Evolutionary conservation across 2,888 invertebrate genomes (phyloP).

Genomic region (Drosophila kambysellisi): DNA sequence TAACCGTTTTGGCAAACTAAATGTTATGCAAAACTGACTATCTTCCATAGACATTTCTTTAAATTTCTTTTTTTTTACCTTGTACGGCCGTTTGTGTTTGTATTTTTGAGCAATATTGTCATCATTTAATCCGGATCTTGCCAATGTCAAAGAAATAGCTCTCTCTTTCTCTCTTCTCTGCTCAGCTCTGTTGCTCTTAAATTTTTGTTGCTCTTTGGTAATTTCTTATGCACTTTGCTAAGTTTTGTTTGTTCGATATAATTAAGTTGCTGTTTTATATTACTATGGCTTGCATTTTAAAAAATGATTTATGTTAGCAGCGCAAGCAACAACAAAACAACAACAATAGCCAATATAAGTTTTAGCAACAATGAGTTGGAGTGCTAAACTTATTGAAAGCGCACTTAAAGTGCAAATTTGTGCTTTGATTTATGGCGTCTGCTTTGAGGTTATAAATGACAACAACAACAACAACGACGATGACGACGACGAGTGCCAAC

Average conservation of each 20-base stretch:
- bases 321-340: constrained; percentile 28
- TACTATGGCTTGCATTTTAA: constrained; percentile 34
- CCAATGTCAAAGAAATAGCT: constrained; percentile 1
- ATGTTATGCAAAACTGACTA: constrained; percentile 2
- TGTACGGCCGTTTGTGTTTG: not conserved
- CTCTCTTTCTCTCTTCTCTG: not conserved
- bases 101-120: constrained; percentile 44
- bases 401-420: constrained; percentile 75
- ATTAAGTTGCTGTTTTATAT: constrained; percentile 48
- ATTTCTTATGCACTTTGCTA: constrained; percentile 30
- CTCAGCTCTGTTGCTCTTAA: not conserved
- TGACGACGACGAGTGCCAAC: constrained; percentile 54
- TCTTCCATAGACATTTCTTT: constrained; percentile 30
- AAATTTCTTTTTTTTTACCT: constrained; percentile 19
- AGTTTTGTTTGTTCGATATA: constrained; percentile 49
- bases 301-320: constrained; percentile 62
- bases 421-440: constrained; percentile 81
- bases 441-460: constrained; percentile 68
- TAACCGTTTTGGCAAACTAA: constrained; percentile 24
- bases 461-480: constrained; percentile 39
- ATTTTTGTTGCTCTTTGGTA: constrained; percentile 5
- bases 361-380: constrained; percentile 37
- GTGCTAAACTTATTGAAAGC: constrained; percentile 71
- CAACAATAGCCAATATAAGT: constrained; percentile 20
- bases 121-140: constrained; percentile 37